phyloP scores from a whole-genome alignment of 2,113 vertebrate species.

The Neofelis nebulosa region DNA sequence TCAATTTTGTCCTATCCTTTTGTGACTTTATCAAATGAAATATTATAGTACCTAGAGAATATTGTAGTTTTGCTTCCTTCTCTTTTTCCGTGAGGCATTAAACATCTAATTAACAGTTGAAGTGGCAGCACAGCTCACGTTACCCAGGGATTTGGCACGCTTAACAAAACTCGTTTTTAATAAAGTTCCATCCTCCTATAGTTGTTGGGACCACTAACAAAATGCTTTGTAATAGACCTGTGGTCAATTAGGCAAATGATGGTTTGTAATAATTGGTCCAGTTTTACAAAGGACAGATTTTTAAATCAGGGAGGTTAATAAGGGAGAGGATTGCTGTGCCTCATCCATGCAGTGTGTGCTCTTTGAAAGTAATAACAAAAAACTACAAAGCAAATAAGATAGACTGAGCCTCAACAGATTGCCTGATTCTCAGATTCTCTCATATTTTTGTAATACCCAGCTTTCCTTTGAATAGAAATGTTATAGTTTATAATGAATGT shows the following conservation, averaged over 20 bases:
- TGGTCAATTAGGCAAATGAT: conserved; percentile 77
- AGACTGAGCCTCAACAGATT: conserved; percentile 64
- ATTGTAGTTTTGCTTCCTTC: conserved; percentile 66
- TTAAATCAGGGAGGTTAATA: conserved; percentile 74
- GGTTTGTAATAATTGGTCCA: conserved; percentile 75
- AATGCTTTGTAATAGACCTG: conserved; percentile 76
- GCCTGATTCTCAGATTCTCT: conserved; percentile 55
- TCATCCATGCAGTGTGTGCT: conserved; percentile 65
- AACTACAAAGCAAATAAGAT: conserved; percentile 70
- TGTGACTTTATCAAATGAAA: conserved; percentile 74
- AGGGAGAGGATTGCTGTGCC: conserved; percentile 69
- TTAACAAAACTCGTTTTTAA: conserved; percentile 67
- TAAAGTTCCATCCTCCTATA: conserved; percentile 60
- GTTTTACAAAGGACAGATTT: conserved; percentile 66
- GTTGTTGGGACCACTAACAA: conserved; percentile 69
- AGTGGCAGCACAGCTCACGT: conserved; percentile 53
- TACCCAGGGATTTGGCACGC: conserved; percentile 74
- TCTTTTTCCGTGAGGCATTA: conserved; percentile 65
- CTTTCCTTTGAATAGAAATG: conserved; percentile 75
- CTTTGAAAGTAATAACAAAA: conserved; percentile 55
- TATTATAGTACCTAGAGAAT: conserved; percentile 60
- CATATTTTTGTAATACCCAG: conserved; percentile 75
- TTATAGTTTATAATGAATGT: conserved; percentile 65
- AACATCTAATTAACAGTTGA: conserved; percentile 74
- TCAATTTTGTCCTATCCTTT: conserved; percentile 60